Base-by-base conservation (phyloP, 2,113 vertebrate genomes). In the Hippopotamus amphibius region DNA sequence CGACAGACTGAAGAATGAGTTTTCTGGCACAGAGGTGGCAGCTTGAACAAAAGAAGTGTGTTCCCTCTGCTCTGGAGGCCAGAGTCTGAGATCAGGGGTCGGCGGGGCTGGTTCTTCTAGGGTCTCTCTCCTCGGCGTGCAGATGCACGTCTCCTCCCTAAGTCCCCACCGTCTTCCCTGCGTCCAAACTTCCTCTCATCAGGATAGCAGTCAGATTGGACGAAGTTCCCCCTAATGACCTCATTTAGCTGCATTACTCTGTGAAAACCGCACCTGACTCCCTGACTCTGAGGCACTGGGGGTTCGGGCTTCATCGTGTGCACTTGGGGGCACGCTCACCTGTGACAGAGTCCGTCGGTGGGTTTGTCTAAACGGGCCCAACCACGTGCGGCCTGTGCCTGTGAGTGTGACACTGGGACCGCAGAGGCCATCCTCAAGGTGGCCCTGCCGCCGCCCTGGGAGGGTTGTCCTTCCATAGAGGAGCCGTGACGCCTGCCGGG, bases 371-470 rank as follows among this genome's bases (percentile, higher is more conserved):
- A 6, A 17, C 6, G 30, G 37, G 19, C 33, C 77, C 7, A n/a
- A n/a, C n/a, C n/a, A 3, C 7, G 7, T 26, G n/a, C 24, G 13
- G 17, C 46, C 43, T 81, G 10, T 24, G 50, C 37, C 22, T 10
- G 57, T 19, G 26, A 0, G 13, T 6, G 1, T 0, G 1, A 65
- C 57, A 16, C 3, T 1, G 26, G 74, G 71, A 11, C 2, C 1
- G 16, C 43, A 24, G 66, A 26, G 43, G 37, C 4, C 1, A 17
- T n/a, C 53, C 43, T 66, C 19, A 2, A 1, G 0, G 24, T 10
- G 28, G 6, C 61, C 21, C 12, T 10, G 15, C 6, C 46, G 22
- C 19, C 33, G 2, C 19, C 57, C 28, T 12, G 3, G 14, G 15
- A 6, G 65, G 3, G 7, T 0, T 50, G n/a, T 15, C 26, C 76